Percentiles rank a stretch among this genome's conserved stretches.
These are phyloP conservation scores for Myotis pilosus DNA, from an alignment of 2,797 vertebrate genomes.

Conservation along the genomic window DNA sequence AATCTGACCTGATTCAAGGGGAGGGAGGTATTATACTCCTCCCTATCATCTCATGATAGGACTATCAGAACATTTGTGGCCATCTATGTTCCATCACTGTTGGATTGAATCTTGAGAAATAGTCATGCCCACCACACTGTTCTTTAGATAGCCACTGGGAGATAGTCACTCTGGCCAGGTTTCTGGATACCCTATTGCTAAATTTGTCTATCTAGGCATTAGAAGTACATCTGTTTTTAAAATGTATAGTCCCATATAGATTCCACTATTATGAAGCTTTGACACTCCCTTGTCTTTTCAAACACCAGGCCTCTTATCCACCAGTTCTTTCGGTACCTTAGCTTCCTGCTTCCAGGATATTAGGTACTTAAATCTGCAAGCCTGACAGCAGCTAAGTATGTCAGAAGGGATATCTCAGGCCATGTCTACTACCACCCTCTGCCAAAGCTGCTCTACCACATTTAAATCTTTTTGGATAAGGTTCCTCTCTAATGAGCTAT, in stretches of 20 bases:
- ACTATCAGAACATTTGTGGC: background rate
- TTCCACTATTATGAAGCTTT: background rate
- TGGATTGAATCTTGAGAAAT: background rate
- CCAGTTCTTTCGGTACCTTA: background rate
- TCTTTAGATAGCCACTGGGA: background rate
- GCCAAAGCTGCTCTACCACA: background rate
- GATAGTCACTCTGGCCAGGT: background rate
- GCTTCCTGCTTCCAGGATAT: background rate
- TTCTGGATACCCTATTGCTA: background rate
- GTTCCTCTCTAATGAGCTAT: background rate
- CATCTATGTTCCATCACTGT: background rate
- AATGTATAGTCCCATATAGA: background rate
- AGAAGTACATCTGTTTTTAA: background rate
- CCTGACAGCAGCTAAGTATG: background rate
- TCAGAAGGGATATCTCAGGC: background rate
- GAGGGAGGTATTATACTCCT: background rate
- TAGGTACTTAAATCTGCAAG: background rate
- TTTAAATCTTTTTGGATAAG: background rate
- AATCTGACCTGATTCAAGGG: background rate
- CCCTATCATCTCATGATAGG: background rate
- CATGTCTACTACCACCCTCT: background rate
- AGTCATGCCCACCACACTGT: background rate
- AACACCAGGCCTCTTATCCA: background rate
- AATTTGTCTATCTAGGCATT: background rate
- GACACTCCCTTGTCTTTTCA: background rate